Evolutionary conservation across 2,113 vertebrate genomes (phyloP).

Genomic region (Neodon shergylaensis): DNA sequence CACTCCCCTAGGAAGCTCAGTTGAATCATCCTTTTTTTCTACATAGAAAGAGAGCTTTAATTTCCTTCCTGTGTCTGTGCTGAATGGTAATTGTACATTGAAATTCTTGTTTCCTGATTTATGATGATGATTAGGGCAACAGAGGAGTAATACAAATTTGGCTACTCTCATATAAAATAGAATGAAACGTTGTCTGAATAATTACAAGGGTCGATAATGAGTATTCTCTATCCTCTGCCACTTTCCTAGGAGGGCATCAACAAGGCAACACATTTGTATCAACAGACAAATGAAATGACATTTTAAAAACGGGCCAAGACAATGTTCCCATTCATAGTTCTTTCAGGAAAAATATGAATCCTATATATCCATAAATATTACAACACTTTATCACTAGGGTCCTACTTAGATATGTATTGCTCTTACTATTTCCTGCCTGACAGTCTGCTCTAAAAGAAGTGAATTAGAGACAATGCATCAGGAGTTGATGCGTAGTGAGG

Average conservation of each 20-base stretch:
- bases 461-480: background rate
- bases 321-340: conserved; percentile 39
- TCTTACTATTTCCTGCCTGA: background rate
- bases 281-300: conserved; percentile 48
- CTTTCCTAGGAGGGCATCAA: conserved; percentile 19
- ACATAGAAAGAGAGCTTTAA: conserved; percentile 68
- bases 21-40: conserved; percentile 71
- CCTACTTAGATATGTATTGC: background rate
- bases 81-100: conserved; percentile 70
- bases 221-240: background rate
- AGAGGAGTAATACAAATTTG: conserved; percentile 67
- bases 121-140: conserved; percentile 68
- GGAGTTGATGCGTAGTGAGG: background rate
- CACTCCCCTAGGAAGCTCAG: conserved; percentile 66
- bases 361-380: background rate
- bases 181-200: conserved; percentile 59
- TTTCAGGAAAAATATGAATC: conserved; percentile 44
- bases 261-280: conserved; percentile 11
- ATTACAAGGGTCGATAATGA: conserved; percentile 22
- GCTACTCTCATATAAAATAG: conserved; percentile 59
- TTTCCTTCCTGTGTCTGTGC: conserved; percentile 71
- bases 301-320: conserved; percentile 50
- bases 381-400: background rate
- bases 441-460: background rate
- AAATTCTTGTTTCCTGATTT: conserved; percentile 74